Base-by-base conservation (phyloP, 2,888 invertebrate species). In the Crematogaster levior region DNA sequence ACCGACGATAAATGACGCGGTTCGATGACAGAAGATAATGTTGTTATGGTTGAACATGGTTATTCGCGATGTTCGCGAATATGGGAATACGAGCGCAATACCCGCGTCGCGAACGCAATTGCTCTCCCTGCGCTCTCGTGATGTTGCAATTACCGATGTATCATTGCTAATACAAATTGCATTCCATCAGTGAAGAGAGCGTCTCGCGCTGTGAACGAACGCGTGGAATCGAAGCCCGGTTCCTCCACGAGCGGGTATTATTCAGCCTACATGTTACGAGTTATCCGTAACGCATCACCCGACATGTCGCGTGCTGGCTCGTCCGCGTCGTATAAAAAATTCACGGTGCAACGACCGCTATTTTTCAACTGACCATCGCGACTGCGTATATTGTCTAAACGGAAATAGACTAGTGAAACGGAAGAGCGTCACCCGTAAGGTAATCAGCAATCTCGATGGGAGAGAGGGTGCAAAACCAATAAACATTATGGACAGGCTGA, bases 341-440 rank as follows among this genome's bases (percentile, higher is more conserved):
- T 90, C 86, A 90, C 82, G 79, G 85, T 73, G 83, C 84, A 86
- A 82, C 75, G 82, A 85, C 83, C 82, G 79, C 53, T 66, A 79
- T 68, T 82, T 82, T 79, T 77, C 66, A 79, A 58, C 77, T 53
- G 48, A 66, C 37, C 80, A 37, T 81, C 81, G 68, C 68, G 53
- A 61, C 30, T 34, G 51, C 18, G 24, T 46, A n/a, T 34, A 46
- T 56, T 37, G 66, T 43, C 66, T 66, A 24, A n/a, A 77, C 43
- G 43, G 43, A 27, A 65, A 27, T 18, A 7, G 51, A 24, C 51
- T 24, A 2, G 77, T 7, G 56, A 77, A 46, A 34, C 30, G 77
- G 24, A 43, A 21, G 53, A 56, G 15, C n/a, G 7, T 30, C 34
- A 37, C 9, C 46, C n/a, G 40, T 43, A 56, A 56, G 77, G 21